phyloP scores from a whole-genome alignment of 2,113 vertebrate genomes.

The Sigmodon hispidus region DNA sequence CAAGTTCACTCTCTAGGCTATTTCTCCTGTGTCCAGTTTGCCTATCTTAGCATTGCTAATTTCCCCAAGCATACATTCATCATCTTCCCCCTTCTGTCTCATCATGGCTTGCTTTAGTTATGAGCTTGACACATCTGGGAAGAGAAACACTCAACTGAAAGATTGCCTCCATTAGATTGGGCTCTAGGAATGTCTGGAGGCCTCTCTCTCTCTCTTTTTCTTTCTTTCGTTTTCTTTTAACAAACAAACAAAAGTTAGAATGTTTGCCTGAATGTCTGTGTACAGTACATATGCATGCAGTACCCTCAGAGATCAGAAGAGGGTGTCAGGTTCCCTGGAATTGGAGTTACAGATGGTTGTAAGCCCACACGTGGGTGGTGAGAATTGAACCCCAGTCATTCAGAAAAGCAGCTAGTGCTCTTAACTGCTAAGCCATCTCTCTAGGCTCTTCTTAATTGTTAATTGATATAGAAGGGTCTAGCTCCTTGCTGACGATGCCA shows the following conservation, averaged over 20 bases:
- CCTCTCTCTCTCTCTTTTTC: no score
- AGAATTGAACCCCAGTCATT: neutral
- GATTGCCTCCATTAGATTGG: neutral
- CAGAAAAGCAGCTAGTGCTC: neutral
- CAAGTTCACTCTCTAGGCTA: neutral
- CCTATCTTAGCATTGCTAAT: neutral
- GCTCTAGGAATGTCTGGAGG: neutral
- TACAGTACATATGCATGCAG: neutral
- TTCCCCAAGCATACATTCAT: neutral
- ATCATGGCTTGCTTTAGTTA: neutral
- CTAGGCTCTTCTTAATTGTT: neutral
- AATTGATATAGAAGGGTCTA: neutral
- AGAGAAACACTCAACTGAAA: neutral
- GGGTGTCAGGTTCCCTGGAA: neutral
- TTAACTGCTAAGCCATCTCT: neutral
- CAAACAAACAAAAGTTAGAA: neutral
- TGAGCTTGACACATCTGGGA: neutral
- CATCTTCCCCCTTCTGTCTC: neutral
- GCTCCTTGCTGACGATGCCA: neutral
- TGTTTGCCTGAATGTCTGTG: neutral
- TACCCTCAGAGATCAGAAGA: neutral
- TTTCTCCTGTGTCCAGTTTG: neutral
- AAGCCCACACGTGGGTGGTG: neutral
- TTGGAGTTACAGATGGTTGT: neutral
- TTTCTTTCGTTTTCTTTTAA: neutral